Percentiles rank a stretch among this genome's conserved stretches.
These are phyloP conservation scores for Athetis lepigone DNA, from an alignment of 2,888 invertebrate species.

Conservation along the genomic window DNA sequence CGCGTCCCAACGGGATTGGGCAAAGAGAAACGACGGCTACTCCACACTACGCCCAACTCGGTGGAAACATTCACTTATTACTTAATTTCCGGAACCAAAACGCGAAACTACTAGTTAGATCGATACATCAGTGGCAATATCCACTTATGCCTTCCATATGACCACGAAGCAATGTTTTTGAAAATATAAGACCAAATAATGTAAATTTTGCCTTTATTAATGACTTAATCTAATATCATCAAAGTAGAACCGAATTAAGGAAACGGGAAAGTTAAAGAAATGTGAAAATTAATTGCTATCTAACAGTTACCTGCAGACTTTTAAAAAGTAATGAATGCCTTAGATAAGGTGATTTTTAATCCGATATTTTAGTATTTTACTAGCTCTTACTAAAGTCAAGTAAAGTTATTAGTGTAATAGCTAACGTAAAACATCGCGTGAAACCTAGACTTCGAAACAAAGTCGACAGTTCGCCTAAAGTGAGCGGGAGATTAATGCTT, in stretches of 20 bases:
- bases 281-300: background rate
- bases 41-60: constrained; percentile 28
- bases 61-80: constrained; percentile 25
- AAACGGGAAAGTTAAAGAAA: background rate
- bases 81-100: constrained; percentile 14
- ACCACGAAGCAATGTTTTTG: background rate
- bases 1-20: constrained; percentile 55
- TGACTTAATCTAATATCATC: background rate
- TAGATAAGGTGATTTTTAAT: too few species aligned
- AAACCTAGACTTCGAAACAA: too few species aligned
- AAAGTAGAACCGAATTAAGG: background rate
- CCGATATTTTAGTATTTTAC: too few species aligned
- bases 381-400: too few species aligned
- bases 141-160: background rate
- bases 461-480: too few species aligned
- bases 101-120: background rate
- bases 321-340: background rate
- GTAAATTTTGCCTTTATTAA: background rate
- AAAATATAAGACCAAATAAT: constrained; percentile 22
- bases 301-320: background rate
- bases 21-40: constrained; percentile 46
- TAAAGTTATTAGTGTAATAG: too few species aligned
- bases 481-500: too few species aligned
- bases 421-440: too few species aligned
- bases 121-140: background rate